These are phyloP conservation scores for Dinomys branickii DNA, from an alignment of 2,113 vertebrate genomes.

Conservation along the genomic window DNA sequence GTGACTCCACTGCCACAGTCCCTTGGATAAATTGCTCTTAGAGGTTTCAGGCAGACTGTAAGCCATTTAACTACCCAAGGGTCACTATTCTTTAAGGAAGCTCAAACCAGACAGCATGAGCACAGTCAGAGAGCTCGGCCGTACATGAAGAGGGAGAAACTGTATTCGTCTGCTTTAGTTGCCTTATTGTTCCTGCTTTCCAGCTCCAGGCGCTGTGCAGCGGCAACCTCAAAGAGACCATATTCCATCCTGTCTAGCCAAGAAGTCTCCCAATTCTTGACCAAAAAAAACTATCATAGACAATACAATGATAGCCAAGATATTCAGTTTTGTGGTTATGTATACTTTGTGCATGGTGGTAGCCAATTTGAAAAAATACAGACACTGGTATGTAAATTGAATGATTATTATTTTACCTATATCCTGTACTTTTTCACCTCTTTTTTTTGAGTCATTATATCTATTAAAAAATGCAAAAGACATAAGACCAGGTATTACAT, in stretches of 20 bases:
- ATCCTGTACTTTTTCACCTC: not conserved
- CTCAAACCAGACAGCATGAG: fast-evolving
- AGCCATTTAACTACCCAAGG: not conserved
- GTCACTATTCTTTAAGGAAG: not conserved
- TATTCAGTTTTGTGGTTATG: not conserved
- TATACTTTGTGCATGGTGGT: not conserved
- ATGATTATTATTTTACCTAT: not conserved
- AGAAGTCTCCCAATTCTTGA: not conserved
- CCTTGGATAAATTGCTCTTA: not conserved
- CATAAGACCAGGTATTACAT: not conserved
- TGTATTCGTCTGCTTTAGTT: not conserved
- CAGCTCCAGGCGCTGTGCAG: not conserved
- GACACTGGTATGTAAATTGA: not conserved
- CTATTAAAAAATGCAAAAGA: not conserved
- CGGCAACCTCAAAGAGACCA: not conserved
- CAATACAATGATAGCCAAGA: not conserved
- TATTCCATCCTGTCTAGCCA: not conserved
- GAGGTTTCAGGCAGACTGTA: not conserved
- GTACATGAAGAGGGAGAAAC: not conserved
- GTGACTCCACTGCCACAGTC: not conserved
- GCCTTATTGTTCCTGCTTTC: not conserved
- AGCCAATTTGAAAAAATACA: not conserved
- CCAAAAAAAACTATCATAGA: not conserved
- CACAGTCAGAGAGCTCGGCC: not conserved
- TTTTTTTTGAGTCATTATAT: not conserved